Evolutionary conservation across 2,113 vertebrate genomes (phyloP), one percentile per base, ranked within the genome.

Genomic region (Apeltes quadracus): DNA sequence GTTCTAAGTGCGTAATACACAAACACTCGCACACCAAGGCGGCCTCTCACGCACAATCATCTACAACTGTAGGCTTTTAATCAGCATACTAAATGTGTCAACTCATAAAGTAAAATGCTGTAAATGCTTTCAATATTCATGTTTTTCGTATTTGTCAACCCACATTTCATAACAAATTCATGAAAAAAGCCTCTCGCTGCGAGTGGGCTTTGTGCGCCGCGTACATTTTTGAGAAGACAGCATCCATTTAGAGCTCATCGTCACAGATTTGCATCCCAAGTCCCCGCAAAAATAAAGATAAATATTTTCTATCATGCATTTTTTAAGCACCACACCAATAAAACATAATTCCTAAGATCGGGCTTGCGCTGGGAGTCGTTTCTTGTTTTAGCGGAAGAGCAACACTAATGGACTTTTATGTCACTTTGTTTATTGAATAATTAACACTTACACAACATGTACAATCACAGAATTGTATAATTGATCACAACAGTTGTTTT

Each of bases 111-210:
- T 82, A 84, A 92, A 88, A 92, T 61, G 84, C 83, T 86, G 90
- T 92, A 91, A 90, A 91, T 86, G 92, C 84, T 79, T 93, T 91
- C 89, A 94, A 90, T 92, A 93, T 94, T 93, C 81, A 93, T 93
- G 91, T 91, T 92, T 43, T 93, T 88, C 83, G 79, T 93, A 93
- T 93, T 93, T 93, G 91, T 94, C 92, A 94, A 94, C 92, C 91
- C 91, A 86, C 89, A 91, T 92, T 91, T 91, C 90, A 93, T 93
- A 87, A 93, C 82, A 85, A 92, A 94, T 94, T 93, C 84, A 93
- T 93, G 92, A 92, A 91, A 93, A 90, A 91, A 90, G 88, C 92
- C 89, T 91, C 85, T 91, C 79, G 74, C 87, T 72, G 82, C 83
- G 88, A 87, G 78, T 82, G 27, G 68, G 78, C 82, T 91, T 89